phyloP scores from a whole-genome alignment of 2,888 invertebrate species.

The Linnaemya tessellans region DNA sequence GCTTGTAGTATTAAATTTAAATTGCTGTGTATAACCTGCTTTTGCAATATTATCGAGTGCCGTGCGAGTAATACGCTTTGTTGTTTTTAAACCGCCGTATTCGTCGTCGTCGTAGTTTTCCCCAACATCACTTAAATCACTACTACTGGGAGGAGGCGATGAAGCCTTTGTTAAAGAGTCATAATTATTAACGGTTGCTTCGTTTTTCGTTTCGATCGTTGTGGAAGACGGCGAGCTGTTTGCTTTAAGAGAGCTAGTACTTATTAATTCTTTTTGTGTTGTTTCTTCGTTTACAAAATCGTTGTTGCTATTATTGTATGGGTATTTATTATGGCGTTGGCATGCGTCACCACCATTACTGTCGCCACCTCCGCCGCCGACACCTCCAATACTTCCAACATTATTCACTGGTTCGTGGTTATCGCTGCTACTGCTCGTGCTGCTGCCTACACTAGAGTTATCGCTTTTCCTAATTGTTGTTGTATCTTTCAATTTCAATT shows the following conservation, averaged over 20 bases:
- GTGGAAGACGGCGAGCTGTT: conserved; percentile 29
- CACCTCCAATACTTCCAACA: conserved; percentile 40
- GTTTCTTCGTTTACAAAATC: conserved; percentile 54
- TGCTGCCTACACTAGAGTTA: conserved; percentile 35
- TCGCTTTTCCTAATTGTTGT: conserved; percentile 55
- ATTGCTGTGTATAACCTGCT: conserved; percentile 87
- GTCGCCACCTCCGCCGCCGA: conserved; percentile 47
- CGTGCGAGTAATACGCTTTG: conserved; percentile 83
- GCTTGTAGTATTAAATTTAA: conserved; percentile 76
- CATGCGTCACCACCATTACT: conserved; percentile 63
- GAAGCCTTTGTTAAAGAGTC: conserved; percentile 65
- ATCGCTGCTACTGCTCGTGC: conserved; percentile 37
- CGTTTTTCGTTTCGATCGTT: conserved; percentile 72
- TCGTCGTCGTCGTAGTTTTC: conserved; percentile 75
- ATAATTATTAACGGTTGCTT: conserved; percentile 72
- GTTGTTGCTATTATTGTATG: conserved; percentile 60
- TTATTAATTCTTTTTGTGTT: conserved; percentile 64
- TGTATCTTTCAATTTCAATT: conserved; percentile 68
- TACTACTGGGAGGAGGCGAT: conserved; percentile 74
- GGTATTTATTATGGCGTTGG: conserved; percentile 58
- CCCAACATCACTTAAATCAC: conserved; percentile 74
- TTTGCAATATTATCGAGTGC: conserved; percentile 88
- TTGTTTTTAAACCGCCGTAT: conserved; percentile 81
- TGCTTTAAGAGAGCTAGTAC: conserved; percentile 59
- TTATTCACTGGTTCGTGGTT: conserved; percentile 35